A percentile compares a stretch with the other conserved stretches of the same genome.
These are phyloP conservation scores for Panopea generosa DNA, from an alignment of 2,888 invertebrate genomes.

Conservation along the genomic window DNA sequence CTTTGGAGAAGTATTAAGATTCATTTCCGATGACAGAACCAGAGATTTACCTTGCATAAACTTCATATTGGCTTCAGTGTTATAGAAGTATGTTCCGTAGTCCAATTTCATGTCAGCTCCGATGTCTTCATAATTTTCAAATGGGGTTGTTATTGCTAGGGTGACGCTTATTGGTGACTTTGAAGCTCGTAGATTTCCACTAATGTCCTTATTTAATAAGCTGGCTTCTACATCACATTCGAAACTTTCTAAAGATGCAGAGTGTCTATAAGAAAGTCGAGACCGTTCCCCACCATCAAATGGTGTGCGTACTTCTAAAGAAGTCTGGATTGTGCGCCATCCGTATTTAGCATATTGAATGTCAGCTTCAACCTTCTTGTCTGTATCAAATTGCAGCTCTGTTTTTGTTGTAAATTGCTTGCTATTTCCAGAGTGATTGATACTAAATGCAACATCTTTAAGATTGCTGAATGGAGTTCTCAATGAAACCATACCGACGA, in stretches of 20 bases:
- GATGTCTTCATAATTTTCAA: slow-evolving; percentile 35
- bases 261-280: slow-evolving; percentile 33
- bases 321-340: slow-evolving; percentile 45
- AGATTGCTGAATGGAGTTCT: slow-evolving; percentile 36
- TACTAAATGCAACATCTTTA: slow-evolving; percentile 22
- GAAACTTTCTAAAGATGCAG: slow-evolving; percentile 50
- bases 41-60: slow-evolving; percentile 48
- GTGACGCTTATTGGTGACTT: slow-evolving; percentile 25
- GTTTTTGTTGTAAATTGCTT: slow-evolving; percentile 41
- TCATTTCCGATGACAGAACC: slow-evolving; percentile 23
- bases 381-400: slow-evolving; percentile 30
- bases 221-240: slow-evolving; percentile 46
- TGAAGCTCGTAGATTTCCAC: slow-evolving; percentile 35
- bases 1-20: slow-evolving; percentile 24
- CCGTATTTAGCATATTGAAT: slow-evolving; percentile 43
- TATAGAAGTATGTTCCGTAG: slow-evolving; percentile 14
- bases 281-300: slow-evolving; percentile 42
- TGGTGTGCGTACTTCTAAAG: slow-evolving; percentile 41
- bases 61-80: slow-evolving; percentile 32
- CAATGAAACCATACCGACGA: slow-evolving; percentile 21
- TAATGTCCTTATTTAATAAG: slow-evolving; percentile 40
- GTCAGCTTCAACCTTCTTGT: slow-evolving; percentile 30
- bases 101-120: slow-evolving; percentile 39
- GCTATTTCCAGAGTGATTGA: slow-evolving; percentile 29
- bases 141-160: slow-evolving; percentile 36